phyloP scores from a whole-genome alignment of 2,797 vertebrate species.

The Halcyon chelicuti region DNA sequence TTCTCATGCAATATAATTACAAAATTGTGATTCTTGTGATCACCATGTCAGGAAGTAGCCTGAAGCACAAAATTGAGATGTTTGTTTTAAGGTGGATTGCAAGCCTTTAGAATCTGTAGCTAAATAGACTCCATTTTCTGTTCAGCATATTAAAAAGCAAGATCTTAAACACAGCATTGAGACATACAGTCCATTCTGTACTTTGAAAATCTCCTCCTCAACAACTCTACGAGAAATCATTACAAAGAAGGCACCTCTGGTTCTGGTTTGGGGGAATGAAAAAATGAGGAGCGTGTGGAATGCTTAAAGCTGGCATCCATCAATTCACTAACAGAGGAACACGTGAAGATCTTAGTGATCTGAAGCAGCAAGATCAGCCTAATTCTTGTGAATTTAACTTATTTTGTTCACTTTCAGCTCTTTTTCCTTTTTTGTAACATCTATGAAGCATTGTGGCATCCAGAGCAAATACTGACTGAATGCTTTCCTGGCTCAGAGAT shows the following conservation, averaged over 20 bases:
- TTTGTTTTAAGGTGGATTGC: not conserved
- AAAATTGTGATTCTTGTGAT: not conserved
- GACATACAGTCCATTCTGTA: not conserved
- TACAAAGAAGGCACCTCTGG: not conserved
- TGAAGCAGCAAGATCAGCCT: conserved; percentile 29
- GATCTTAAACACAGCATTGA: not conserved
- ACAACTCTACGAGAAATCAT: not conserved
- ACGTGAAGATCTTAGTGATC: not conserved
- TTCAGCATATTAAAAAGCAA: not conserved
- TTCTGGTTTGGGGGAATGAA: not conserved
- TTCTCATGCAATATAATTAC: not conserved
- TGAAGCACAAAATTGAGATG: not conserved
- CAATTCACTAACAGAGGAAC: conserved; percentile 17
- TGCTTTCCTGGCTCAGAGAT: conserved; percentile 62
- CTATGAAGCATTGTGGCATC: conserved; percentile 16
- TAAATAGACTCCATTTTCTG: not conserved
- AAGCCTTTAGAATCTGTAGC: not conserved
- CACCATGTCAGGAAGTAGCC: not conserved
- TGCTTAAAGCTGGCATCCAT: not conserved
- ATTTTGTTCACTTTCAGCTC: conserved; percentile 46
- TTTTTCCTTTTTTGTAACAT: conserved; percentile 13
- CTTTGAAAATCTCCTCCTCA: not conserved
- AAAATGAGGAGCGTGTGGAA: not conserved
- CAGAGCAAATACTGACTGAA: conserved; percentile 35
- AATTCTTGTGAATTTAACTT: conserved; percentile 51